These are phyloP conservation scores for Sphecodes monilicornis DNA, from an alignment of 2,888 invertebrate species.

Conservation along the genomic window DNA sequence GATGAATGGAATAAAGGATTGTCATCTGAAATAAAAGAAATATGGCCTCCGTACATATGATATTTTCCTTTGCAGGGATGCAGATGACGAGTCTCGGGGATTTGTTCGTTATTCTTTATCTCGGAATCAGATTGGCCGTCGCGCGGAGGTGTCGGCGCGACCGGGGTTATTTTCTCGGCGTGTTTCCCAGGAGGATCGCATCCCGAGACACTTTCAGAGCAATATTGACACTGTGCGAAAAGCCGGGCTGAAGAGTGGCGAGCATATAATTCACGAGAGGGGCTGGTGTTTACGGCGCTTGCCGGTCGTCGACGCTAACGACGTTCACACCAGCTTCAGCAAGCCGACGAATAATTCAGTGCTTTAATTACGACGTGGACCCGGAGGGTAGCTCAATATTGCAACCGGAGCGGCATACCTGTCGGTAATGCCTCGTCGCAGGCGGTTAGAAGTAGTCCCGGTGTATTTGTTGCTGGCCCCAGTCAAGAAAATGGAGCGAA, in stretches of 20 bases:
- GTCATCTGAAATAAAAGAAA: neutral
- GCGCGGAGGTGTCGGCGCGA: neutral
- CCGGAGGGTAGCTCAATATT: slow-evolving; percentile 75
- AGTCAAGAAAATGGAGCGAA: slow-evolving; percentile 46
- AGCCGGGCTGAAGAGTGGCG: slow-evolving; percentile 50
- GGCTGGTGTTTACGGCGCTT: slow-evolving; percentile 72
- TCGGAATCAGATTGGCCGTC: neutral
- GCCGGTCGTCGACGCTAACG: slow-evolving; percentile 73
- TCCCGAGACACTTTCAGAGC: slow-evolving; percentile 33
- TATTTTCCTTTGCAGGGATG: neutral
- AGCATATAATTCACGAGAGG: slow-evolving; percentile 74
- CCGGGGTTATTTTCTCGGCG: slow-evolving; percentile 32
- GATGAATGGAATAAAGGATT: neutral
- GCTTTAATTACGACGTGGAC: slow-evolving; percentile 79
- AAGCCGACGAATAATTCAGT: slow-evolving; percentile 80
- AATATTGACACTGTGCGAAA: slow-evolving; percentile 62
- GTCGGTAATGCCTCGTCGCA: slow-evolving; percentile 70
- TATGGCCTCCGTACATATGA: neutral
- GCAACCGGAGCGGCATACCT: slow-evolving; percentile 57
- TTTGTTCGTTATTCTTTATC: neutral
- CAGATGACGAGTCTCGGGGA: neutral
- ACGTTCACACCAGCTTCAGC: slow-evolving; percentile 78
- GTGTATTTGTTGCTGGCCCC: slow-evolving; percentile 66
- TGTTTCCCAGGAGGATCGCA: neutral
- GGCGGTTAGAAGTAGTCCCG: slow-evolving; percentile 67